Evolutionary conservation across 37 sponge, comb jelly and placozoan species (phyloP).

Genomic region (Halichondria panicea): DNA sequence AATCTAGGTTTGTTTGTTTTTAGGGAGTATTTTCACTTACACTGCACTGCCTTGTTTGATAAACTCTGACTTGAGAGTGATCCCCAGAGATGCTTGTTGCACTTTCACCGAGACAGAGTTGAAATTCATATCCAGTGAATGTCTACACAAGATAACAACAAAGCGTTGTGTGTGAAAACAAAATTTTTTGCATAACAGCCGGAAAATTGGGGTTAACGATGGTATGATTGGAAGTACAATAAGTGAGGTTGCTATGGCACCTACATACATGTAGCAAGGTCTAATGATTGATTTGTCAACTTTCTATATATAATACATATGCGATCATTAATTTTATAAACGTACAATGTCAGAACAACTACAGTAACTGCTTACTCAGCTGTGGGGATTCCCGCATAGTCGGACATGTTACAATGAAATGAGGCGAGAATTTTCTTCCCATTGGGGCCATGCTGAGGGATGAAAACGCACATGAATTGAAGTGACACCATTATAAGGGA

Average conservation of each 20-base stretch:
- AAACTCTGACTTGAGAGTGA: conserved; percentile 71
- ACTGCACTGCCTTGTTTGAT: conserved; percentile 59
- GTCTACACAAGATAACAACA: conserved; percentile 38
- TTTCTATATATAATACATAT: no score
- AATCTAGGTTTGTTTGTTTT: not conserved
- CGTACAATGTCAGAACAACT: no score
- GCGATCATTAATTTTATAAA: no score
- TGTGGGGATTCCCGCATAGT: conserved; percentile 64
- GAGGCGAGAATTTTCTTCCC: conserved; percentile 81
- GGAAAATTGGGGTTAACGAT: not conserved
- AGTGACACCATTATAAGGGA: not conserved
- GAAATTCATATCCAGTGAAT: conserved; percentile 69
- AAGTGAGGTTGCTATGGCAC: no score
- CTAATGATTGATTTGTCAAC: no score
- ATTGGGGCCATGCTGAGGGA: conserved; percentile 54
- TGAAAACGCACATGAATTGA: not conserved
- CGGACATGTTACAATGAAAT: conserved; percentile 66
- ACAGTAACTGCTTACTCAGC: conserved; percentile 21
- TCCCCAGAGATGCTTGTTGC: conserved; percentile 46
- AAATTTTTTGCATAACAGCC: not conserved
- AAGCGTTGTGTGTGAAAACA: not conserved
- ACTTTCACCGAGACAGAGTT: conserved; percentile 78
- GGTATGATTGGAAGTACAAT: no score
- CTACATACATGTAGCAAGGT: no score
- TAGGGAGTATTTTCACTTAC: conserved; percentile 21